Evolutionary conservation across 2,113 vertebrate species (phyloP), one percentile per base, ranked within the genome.

Genomic region (Salvelinus alpinus): DNA sequence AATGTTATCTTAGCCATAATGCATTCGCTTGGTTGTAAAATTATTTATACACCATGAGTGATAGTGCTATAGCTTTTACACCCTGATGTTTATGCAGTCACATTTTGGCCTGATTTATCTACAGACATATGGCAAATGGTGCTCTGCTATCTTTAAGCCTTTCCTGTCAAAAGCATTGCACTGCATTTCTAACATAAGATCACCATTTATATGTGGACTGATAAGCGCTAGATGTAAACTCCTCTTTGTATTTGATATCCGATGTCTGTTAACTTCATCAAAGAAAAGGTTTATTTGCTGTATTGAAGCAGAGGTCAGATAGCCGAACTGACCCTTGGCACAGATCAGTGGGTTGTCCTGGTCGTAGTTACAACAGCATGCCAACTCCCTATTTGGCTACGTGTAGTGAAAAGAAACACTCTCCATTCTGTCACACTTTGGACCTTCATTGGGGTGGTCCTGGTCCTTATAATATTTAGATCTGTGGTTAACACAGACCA

Each of bases 381-480:
- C 12, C 54, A 76, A 76, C 47, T 51, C 72, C 71, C 48, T 85
- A 74, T 84, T 83, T 54, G 82, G 83, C 82, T 82, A 9, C 14
- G 68, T 31, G 69, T 73, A 2, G 75, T 47, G 79, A 82, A 84
- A 81, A 86, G 70, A 78, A 70, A 59, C 80, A 74, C 71, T 71
- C 76, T 81, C 44, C 71, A 83, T 71, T 25, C 22, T 66, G 72
- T 67, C 57, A 74, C 24, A 65, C 77, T 78, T 79, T 68, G 60
- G 11, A 64, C 68, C 16, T 24, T 62, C 59, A 7, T 1, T 62
- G n/a, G 59, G 7, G 59, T 60, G 59, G 59, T 62, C n/a, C 20
- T 22, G 18, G 59, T 62, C 6, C 6, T 5, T 22, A 62, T n/a
- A 7, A 62, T 62, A 22, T n/a, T 62, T 24, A 24, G 5, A 62